Conservation (phyloP, 2,113 vertebrate genomes). For the Pelecanoides urinatrix region DNA sequence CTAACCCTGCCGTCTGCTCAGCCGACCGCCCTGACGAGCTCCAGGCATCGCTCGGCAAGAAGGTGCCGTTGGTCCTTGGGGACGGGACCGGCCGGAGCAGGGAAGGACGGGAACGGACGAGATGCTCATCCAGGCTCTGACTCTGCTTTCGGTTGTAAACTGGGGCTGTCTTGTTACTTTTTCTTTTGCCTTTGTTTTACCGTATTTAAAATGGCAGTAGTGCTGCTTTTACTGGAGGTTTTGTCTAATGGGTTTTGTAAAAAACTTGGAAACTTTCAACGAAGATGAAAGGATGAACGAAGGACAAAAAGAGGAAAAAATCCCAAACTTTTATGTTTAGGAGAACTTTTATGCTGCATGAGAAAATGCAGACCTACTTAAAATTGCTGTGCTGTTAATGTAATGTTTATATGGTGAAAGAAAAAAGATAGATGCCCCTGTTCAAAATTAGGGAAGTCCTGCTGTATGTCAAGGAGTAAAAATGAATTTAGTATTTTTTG, state of each 20-base stretch:
- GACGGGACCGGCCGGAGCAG: background rate
- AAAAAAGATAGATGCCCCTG: no score
- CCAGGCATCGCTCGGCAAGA: fast-evolving
- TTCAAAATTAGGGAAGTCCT: background rate
- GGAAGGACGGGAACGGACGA: background rate
- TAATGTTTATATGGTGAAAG: no score
- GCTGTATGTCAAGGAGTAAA: no score
- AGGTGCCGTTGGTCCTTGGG: background rate
- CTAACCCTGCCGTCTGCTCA: fast-evolving
- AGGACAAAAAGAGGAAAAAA: background rate
- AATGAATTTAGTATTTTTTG: background rate
- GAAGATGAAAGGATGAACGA: background rate
- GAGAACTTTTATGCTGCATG: no score
- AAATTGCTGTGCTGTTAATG: background rate
- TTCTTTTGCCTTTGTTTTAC: background rate
- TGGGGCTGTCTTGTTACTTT: background rate
- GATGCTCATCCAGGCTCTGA: no score
- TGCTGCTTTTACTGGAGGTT: background rate
- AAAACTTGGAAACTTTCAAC: background rate
- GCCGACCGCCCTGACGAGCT: fast-evolving
- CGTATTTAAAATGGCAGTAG: fast-evolving
- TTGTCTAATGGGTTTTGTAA: background rate
- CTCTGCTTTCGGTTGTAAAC: fast-evolving
- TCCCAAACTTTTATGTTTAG: no score
- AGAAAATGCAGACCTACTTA: background rate